phyloP scores from a whole-genome alignment of 2,888 invertebrate species.

The Drosophila recens region DNA sequence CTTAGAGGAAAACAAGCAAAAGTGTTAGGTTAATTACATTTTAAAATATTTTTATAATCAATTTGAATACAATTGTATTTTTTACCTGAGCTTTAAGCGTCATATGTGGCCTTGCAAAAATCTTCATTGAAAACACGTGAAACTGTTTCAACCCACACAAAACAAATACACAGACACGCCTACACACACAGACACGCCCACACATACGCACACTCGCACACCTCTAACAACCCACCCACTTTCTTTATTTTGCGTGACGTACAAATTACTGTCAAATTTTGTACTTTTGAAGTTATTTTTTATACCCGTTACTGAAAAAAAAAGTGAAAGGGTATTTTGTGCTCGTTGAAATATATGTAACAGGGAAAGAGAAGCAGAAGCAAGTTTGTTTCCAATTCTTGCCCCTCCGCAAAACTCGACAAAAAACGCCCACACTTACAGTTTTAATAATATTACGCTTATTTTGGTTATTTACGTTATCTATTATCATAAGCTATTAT shows the following conservation, averaged over 20 bases:
- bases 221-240: constrained; percentile 35
- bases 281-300: constrained; percentile 10
- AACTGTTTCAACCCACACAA: constrained; percentile 24
- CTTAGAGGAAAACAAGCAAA: neutral
- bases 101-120: constrained; percentile 17
- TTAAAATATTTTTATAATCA: neutral
- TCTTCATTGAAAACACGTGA: constrained; percentile 11
- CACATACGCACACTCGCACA: constrained; percentile 6
- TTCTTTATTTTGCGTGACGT: constrained; percentile 50
- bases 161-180: constrained; percentile 6
- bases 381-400: too few relatives aligned
- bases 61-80: constrained; percentile 2
- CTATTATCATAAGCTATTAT: too few relatives aligned
- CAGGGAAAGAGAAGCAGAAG: too few relatives aligned
- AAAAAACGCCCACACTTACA: too few relatives aligned
- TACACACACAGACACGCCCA: constrained; percentile 6
- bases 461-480: too few relatives aligned
- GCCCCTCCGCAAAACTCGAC: too few relatives aligned
- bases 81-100: neutral
- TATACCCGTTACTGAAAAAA: neutral
- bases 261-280: constrained; percentile 51
- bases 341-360: too few relatives aligned
- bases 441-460: too few relatives aligned
- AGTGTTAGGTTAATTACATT: neutral
- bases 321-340: too few relatives aligned